Base-by-base conservation (phyloP, 2,797 vertebrate genomes). In the Crypturellus tataupa region DNA sequence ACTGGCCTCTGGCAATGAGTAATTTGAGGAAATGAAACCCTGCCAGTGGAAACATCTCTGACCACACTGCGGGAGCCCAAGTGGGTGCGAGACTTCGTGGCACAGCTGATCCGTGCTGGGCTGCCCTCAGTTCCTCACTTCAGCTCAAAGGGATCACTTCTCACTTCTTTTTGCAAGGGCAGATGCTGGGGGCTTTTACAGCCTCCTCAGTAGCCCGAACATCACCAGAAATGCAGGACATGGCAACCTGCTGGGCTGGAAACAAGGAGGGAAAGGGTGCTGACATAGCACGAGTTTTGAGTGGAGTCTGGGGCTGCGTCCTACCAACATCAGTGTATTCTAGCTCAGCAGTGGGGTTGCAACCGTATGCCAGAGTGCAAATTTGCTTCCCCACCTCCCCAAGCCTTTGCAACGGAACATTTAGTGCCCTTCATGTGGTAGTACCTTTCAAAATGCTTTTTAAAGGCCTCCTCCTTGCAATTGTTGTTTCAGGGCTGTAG, bases 61-160 rank as follows among this genome's bases (percentile, higher is more conserved):
- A 55, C 21, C 29, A 18, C 18, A 18, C 53, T 31, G 29, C 29
- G 4, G 39, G 12, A 85, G 6, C 9, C 3, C 1, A 23, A n/a
- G 4, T 8, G 16, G 2, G 21, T 69, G 17, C 2, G 0, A 59
- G 14, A 5, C 7, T 39, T 42, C 31, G 0, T 0, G 21, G 19
- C 23, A 35, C 0, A 1, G 11, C 70, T 65, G 42, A 20, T 21
- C 31, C 83, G 24, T 60, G n/a, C 37, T 24, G 21, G 20, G 4
- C 31, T n/a, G 9, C 16, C 31, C 5, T 6, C 29, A 20, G 6
- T 39, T 29, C 33, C 47, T 40, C 76, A 15, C 7, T 56, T 79
- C 44, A 29, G 31, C 56, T 40, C 29, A 35, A 67, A 24, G 10
- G 1, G 2, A 1, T 3, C 8, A 40, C 10, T 4, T 14, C 1